Evolutionary conservation across 37 sponge, comb jelly and placozoan genomes (phyloP), one percentile per base, ranked within the genome.

Genomic region (Hormiphora californensis): DNA sequence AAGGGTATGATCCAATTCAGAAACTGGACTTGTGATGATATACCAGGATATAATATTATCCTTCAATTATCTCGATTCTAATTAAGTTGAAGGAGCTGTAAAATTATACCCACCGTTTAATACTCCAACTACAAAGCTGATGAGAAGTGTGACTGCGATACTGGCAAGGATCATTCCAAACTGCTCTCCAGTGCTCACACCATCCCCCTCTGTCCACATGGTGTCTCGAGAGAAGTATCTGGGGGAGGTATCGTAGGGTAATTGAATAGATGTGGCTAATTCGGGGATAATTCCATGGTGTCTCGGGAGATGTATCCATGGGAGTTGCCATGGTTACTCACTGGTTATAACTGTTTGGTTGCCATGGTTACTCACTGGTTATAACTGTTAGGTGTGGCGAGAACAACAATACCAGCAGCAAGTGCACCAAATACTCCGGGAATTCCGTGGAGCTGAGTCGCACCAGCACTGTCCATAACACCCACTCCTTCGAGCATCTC

Each of bases 391-490:
- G 81, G 17, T 23, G 81, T 32, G 17, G 81, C 81, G 35, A 73
- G 9, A 34, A 92, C 93, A 21, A 90, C 93, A 35, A 94, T 46
- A 11, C 63, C 88, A 30, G 95, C 91, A 28, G 88, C 93, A 27
- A 95, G 15, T n/a, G 93, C 95, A 21, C 93, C 91, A 32, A 92
- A 91, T 27, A 95, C 87, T 39, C 93, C 95, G 0, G 95, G 95
- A 53, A 95, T 54, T 9, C 95, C 95, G 53, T 95, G 95, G 12
- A 95, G 92, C 32, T 95, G 81, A 41, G 49, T 40, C 0, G 81
- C 81, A 4, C 81, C 81, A 25, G 81, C 81, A 73, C 81, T 73
- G 49, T 73, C 81, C 81, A 73, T 73, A 1, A 40, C 46, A 23
- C 81, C 81, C 41, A 40, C 39, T 40, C 17, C 81, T 46, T 73